Conservation (phyloP, 2,888 invertebrate genomes). For the Ecdyonurus torrentis region DNA sequence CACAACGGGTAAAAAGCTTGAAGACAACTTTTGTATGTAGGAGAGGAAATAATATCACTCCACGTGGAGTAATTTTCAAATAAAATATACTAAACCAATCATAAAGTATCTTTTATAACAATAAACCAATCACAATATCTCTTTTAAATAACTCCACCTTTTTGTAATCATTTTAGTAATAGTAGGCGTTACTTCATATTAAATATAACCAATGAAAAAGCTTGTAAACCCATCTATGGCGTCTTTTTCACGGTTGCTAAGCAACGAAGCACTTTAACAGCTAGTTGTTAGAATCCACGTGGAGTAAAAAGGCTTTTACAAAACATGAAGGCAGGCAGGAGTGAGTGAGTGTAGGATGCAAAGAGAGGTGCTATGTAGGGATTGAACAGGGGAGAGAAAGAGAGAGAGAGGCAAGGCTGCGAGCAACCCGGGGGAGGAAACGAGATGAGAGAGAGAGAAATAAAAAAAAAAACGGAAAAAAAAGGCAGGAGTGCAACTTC, state of each 20-base stretch:
- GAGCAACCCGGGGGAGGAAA: not conserved
- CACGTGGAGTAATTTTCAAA: constrained; percentile 15
- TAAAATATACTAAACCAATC: constrained; percentile 8
- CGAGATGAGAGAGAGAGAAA: constrained; percentile 1
- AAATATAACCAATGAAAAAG: constrained; percentile 14
- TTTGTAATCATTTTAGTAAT: constrained; percentile 9
- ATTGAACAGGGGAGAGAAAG: constrained; percentile 2
- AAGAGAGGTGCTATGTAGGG: constrained; percentile 9
- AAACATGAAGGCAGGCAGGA: not conserved
- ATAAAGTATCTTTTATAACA: no score
- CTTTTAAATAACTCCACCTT: constrained; percentile 5
- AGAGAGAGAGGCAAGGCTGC: not conserved
- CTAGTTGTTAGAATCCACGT: constrained; percentile 15
- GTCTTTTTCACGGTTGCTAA: constrained; percentile 15
- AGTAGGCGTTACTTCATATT: constrained; percentile 12
- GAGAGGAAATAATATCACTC: constrained; percentile 11
- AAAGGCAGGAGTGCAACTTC: not conserved
- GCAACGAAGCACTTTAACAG: constrained; percentile 13
- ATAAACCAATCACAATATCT: not conserved
- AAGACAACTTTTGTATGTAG: not conserved
- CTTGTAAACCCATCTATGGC: constrained; percentile 13
- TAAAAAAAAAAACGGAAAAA: not conserved
- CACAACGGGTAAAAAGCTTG: constrained; percentile 2
- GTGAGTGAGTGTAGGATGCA: not conserved
- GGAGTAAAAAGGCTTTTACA: constrained; percentile 10